These are phyloP conservation scores for Melanotaenia duboulayi DNA, from an alignment of 2,113 vertebrate species.

Conservation along the genomic window DNA sequence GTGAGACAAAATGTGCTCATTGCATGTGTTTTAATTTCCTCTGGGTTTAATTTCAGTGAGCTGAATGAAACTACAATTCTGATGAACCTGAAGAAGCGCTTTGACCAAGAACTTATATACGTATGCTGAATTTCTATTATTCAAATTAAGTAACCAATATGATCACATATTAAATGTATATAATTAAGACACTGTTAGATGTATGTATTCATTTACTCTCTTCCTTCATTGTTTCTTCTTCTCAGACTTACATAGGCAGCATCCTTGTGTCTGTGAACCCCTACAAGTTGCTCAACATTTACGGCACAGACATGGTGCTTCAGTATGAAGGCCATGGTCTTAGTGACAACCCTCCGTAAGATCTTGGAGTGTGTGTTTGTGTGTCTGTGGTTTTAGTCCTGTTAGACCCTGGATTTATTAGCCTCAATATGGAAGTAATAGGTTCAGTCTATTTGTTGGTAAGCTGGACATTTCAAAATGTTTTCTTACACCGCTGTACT, in stretches of 20 bases:
- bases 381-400: background rate
- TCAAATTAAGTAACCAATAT: constrained; percentile 41
- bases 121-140: constrained; percentile 78
- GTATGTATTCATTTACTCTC: background rate
- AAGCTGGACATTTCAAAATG: background rate
- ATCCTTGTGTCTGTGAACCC: constrained; percentile 95
- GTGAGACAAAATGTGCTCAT: constrained; percentile 32
- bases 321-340: constrained; percentile 90
- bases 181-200: background rate
- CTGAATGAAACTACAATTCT: constrained; percentile 91
- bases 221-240: background rate
- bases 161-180: constrained; percentile 6
- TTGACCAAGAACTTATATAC: constrained; percentile 90
- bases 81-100: constrained; percentile 91
- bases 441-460: background rate
- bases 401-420: background rate
- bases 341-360: constrained; percentile 96
- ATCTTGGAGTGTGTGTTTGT: constrained; percentile 37
- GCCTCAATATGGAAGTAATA: background rate
- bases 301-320: constrained; percentile 91
- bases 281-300: constrained; percentile 92
- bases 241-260: constrained; percentile 94
- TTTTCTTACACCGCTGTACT: background rate
- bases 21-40: constrained; percentile 34
- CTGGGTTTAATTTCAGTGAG: constrained; percentile 83